These are phyloP conservation scores for Poicephalus meyeri DNA, from an alignment of 2,113 vertebrate genomes.

Conservation along the genomic window DNA sequence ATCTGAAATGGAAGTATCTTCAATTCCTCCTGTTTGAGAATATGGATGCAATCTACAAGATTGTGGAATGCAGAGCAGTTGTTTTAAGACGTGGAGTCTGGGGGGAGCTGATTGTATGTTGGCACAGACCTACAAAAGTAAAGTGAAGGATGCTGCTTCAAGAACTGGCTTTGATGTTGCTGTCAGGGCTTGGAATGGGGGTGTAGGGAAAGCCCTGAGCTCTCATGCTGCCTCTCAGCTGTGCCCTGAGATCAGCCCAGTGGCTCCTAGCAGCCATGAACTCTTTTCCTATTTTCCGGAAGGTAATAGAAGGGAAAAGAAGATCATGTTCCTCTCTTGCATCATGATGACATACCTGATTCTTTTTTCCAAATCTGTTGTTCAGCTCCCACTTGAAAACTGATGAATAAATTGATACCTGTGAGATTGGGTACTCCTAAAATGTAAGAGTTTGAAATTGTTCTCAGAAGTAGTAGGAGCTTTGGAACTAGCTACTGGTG, in stretches of 20 bases:
- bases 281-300: background rate
- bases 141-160: background rate
- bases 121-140: background rate
- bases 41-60: background rate
- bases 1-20: background rate
- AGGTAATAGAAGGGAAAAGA: background rate
- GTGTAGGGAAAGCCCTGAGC: background rate
- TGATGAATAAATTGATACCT: background rate
- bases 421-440: background rate
- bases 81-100: background rate
- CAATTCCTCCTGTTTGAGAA: background rate
- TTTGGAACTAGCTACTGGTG: background rate
- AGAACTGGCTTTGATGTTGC: background rate
- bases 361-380: background rate
- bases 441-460: background rate
- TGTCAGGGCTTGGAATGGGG: background rate
- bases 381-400: background rate
- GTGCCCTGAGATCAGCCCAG: background rate
- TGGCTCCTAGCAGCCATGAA: background rate
- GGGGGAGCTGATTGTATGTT: background rate
- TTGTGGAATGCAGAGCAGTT: background rate
- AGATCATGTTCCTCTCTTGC: background rate
- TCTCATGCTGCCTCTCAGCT: background rate
- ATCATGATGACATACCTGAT: background rate
- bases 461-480: background rate